Percentiles rank a stretch among this genome's conserved stretches.
Conservation (phyloP, 2,113 vertebrate species). For the Oceanites oceanicus region DNA sequence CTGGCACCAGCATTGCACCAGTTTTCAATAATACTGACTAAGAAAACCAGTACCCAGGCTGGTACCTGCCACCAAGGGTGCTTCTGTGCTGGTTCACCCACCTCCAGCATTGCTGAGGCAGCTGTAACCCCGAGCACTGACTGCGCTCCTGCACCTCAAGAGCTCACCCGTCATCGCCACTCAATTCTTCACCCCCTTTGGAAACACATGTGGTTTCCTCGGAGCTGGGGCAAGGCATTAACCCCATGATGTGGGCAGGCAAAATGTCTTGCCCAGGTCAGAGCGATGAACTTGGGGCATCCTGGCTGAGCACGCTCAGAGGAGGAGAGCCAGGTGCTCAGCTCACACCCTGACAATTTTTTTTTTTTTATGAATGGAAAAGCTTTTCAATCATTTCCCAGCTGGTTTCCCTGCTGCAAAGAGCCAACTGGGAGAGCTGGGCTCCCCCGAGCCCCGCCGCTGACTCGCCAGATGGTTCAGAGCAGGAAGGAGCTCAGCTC, state of each 20-base stretch:
- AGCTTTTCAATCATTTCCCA: not conserved
- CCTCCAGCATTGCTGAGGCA: not conserved
- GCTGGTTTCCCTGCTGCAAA: not conserved
- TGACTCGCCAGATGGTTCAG: not conserved
- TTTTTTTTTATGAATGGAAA: not conserved
- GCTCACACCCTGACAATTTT: not conserved
- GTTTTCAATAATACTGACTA: not conserved
- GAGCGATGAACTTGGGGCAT: accelerated
- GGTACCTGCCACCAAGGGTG: not conserved
- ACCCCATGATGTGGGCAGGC: accelerated
- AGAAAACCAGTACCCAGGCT: not conserved
- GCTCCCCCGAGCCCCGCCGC: accelerated
- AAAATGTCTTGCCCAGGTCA: accelerated
- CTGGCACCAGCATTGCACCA: not conserved
- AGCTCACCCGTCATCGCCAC: accelerated
- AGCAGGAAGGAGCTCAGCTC: constrained; percentile 24
- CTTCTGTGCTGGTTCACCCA: not conserved
- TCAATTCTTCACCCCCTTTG: accelerated
- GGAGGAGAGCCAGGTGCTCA: not conserved
- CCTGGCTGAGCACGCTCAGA: not conserved
- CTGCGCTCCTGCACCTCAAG: accelerated
- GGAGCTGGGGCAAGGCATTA: not conserved
- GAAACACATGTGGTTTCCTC: accelerated
- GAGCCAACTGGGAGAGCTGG: accelerated
- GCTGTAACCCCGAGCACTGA: accelerated